phyloP scores from a whole-genome alignment of 2,888 invertebrate genomes.

The Phyllotreta striolata region DNA sequence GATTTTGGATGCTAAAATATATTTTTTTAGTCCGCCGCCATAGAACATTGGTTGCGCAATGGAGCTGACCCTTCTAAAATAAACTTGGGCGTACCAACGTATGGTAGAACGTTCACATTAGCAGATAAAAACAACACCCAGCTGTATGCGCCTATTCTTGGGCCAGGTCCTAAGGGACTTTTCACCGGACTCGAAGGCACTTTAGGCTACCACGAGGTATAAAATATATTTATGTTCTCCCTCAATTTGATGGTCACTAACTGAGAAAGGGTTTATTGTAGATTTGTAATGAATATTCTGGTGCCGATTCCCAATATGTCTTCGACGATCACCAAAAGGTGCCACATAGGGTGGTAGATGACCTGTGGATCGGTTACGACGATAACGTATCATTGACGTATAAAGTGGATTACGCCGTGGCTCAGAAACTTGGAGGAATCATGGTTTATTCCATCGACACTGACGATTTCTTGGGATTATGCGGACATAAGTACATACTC shows the following conservation, averaged over 20 bases:
- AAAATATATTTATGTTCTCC: neutral
- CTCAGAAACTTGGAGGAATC: constrained; percentile 63
- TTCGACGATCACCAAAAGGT: constrained; percentile 58
- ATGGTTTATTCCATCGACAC: constrained; percentile 83
- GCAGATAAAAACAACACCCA: constrained; percentile 58
- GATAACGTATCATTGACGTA: constrained; percentile 63
- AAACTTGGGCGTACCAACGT: constrained; percentile 74
- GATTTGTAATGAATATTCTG: constrained; percentile 51
- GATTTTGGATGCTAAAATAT: neutral
- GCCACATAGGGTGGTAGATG: constrained; percentile 67
- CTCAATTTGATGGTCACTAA: neutral
- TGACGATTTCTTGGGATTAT: constrained; percentile 73
- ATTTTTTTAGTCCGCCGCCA: constrained; percentile 58
- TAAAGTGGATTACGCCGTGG: constrained; percentile 59
- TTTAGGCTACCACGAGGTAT: constrained; percentile 77
- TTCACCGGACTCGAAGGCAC: constrained; percentile 71
- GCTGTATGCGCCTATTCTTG: constrained; percentile 67
- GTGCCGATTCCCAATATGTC: constrained; percentile 52
- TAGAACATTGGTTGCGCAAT: constrained; percentile 65
- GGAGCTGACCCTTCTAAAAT: constrained; percentile 71
- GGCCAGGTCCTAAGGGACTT: constrained; percentile 69
- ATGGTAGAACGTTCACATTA: constrained; percentile 74
- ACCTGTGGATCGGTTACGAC: constrained; percentile 75
- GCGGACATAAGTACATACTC: constrained; percentile 56
- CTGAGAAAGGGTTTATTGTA: constrained; percentile 33